These are phyloP conservation scores for Yponomeuta plumbellus DNA, from an alignment of 2,888 invertebrate genomes.

Conservation along the genomic window DNA sequence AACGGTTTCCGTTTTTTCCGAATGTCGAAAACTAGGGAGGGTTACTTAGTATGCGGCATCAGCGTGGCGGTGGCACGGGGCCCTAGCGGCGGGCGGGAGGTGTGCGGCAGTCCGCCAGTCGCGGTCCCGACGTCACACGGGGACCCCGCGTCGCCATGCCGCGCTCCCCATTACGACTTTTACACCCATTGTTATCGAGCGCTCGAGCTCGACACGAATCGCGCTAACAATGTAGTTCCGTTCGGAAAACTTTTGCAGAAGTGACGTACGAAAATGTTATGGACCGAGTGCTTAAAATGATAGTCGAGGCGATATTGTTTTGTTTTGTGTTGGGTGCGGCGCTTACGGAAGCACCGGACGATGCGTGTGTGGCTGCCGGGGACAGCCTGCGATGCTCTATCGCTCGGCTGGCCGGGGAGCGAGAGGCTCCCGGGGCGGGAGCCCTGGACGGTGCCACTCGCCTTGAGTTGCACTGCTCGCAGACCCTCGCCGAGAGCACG, in stretches of 20 bases:
- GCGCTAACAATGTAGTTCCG: constrained; percentile 18
- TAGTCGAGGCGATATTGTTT: constrained; percentile 71
- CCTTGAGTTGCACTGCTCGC: constrained; percentile 76
- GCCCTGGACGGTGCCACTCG: constrained; percentile 81
- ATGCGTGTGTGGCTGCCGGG: constrained; percentile 63
- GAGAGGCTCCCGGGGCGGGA: constrained; percentile 79
- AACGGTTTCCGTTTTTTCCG: constrained; percentile 66
- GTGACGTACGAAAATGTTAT: constrained; percentile 66
- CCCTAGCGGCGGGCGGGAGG: neutral
- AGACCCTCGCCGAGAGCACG: constrained; percentile 82
- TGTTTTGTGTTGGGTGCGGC: constrained; percentile 74
- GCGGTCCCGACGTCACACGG: constrained; percentile 65
- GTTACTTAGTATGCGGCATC: constrained; percentile 68
- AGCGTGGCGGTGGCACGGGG: constrained; percentile 27
- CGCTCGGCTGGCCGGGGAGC: constrained; percentile 81
- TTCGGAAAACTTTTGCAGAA: constrained; percentile 43
- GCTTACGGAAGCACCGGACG: constrained; percentile 69
- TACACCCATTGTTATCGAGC: constrained; percentile 50
- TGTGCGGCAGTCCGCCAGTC: constrained; percentile 70
- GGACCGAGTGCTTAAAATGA: constrained; percentile 73
- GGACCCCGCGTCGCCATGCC: constrained; percentile 51
- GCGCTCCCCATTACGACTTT: constrained; percentile 30
- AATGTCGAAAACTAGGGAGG: constrained; percentile 57
- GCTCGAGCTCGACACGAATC: constrained; percentile 53
- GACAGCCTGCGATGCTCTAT: constrained; percentile 78